A percentile compares a stretch with the other conserved stretches of the same genome.
Conservation (phyloP, 2,113 vertebrate species). For the Eonycteris spelaea region DNA sequence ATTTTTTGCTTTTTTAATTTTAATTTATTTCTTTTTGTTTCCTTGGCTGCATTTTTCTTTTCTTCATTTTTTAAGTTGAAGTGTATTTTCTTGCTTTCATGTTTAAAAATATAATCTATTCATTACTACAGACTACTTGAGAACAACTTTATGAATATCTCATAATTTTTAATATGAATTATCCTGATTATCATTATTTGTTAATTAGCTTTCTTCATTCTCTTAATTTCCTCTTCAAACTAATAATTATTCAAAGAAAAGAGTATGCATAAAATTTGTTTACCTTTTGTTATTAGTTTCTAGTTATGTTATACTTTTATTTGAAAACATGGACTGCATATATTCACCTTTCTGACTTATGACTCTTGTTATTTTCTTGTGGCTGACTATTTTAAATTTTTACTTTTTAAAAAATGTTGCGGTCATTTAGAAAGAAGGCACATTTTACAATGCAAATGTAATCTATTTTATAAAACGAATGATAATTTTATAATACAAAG, state of each 20-base stretch:
- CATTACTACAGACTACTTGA: background rate
- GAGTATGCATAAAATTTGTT: background rate
- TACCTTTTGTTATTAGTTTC: slow-evolving; percentile 12
- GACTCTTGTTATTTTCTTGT: background rate
- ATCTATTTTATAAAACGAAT: background rate
- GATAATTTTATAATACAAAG: background rate
- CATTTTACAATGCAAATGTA: background rate
- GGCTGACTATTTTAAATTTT: background rate
- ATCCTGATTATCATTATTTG: background rate
- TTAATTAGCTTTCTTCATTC: background rate
- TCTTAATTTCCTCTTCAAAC: slow-evolving; percentile 8
- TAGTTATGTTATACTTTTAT: background rate
- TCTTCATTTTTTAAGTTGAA: background rate
- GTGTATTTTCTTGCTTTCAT: background rate
- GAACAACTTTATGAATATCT: background rate
- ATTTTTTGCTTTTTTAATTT: background rate
- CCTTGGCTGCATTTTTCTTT: background rate
- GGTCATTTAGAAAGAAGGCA: background rate
- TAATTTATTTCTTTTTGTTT: slow-evolving; percentile 16
- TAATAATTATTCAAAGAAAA: slow-evolving; percentile 10
- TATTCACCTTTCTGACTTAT: background rate
- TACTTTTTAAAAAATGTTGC: background rate
- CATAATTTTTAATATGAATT: slow-evolving; percentile 20
- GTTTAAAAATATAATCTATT: background rate
- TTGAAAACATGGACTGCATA: background rate